phyloP scores from a whole-genome alignment of 2,113 vertebrate species.

The Ploceus nigricollis region DNA sequence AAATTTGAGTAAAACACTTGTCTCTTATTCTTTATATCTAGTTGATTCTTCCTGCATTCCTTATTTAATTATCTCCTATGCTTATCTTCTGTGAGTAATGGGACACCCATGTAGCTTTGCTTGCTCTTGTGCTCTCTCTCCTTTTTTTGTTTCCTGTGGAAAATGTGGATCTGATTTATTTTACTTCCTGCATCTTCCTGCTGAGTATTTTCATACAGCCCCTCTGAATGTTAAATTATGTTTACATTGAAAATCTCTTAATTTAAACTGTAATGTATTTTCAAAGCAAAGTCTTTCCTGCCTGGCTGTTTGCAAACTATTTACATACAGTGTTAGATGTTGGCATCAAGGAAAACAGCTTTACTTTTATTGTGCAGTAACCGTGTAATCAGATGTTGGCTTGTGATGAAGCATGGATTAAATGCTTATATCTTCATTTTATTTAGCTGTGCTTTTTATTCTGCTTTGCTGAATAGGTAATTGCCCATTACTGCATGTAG shows the following conservation, averaged over 20 bases:
- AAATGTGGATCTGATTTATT: slow-evolving; percentile 68
- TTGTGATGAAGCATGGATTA: slow-evolving; percentile 75
- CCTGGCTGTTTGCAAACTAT: slow-evolving; percentile 61
- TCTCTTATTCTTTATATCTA: slow-evolving; percentile 91
- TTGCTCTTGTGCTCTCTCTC: slow-evolving; percentile 54
- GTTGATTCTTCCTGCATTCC: slow-evolving; percentile 91
- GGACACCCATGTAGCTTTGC: slow-evolving; percentile 77
- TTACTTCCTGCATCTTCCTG: slow-evolving; percentile 71
- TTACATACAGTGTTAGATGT: slow-evolving; percentile 46
- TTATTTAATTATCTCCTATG: slow-evolving; percentile 94
- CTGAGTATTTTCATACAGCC: slow-evolving; percentile 61
- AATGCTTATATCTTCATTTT: slow-evolving; percentile 58
- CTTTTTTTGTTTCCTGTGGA: slow-evolving; percentile 56
- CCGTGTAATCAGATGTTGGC: slow-evolving; percentile 63
- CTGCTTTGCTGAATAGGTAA: slow-evolving; percentile 28
- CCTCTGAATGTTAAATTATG: slow-evolving; percentile 35
- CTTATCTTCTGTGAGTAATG: slow-evolving; percentile 97
- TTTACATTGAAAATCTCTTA: slow-evolving; percentile 47
- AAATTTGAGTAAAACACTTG: slow-evolving; percentile 73
- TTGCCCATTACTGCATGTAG: slow-evolving; percentile 72
- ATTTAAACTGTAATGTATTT: slow-evolving; percentile 60
- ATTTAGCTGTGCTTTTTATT: slow-evolving; percentile 59
- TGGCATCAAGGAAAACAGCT: slow-evolving; percentile 56
- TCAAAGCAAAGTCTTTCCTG: slow-evolving; percentile 45
- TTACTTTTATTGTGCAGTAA: slow-evolving; percentile 63